A percentile compares a stretch with the other conserved stretches of the same genome.
Conservation (phyloP, 2,888 invertebrate genomes). For the Caenorhabditis uteleia region DNA sequence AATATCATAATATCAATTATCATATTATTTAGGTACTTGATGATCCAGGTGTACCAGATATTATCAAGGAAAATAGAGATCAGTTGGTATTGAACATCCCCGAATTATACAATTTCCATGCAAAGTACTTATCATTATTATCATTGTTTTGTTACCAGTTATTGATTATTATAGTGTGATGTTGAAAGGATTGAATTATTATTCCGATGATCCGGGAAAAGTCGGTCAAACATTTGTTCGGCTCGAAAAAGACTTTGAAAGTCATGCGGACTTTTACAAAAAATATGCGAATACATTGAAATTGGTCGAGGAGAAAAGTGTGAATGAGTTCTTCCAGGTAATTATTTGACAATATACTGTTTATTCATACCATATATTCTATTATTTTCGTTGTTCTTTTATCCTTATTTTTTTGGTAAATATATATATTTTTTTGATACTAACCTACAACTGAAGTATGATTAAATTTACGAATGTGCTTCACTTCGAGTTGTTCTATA, state of each 20-base stretch:
- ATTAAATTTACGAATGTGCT: no score
- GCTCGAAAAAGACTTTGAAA: constrained; percentile 87
- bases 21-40: no score
- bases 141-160: no score
- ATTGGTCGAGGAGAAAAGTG: constrained; percentile 74
- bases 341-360: no score
- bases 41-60: constrained; percentile 61
- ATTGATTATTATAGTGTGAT: constrained; percentile 78
- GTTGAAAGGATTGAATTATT: constrained; percentile 90
- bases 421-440: no score
- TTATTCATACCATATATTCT: no score
- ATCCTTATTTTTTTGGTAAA: no score
- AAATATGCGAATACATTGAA: constrained; percentile 85
- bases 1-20: constrained; percentile 1
- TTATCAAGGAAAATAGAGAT: constrained; percentile 52
- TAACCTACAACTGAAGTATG: no score
- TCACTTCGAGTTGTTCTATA: no score
- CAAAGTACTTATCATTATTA: constrained; percentile 59
- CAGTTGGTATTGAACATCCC: constrained; percentile 63
- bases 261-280: constrained; percentile 80
- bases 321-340: constrained; percentile 66
- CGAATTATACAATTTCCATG: constrained; percentile 70
- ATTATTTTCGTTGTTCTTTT: no score
- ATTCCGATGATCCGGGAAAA: constrained; percentile 81
- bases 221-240: constrained; percentile 87